Conservation (phyloP, 1,140 invertebrate genomes). For the Mactra quadrangularis region DNA sequence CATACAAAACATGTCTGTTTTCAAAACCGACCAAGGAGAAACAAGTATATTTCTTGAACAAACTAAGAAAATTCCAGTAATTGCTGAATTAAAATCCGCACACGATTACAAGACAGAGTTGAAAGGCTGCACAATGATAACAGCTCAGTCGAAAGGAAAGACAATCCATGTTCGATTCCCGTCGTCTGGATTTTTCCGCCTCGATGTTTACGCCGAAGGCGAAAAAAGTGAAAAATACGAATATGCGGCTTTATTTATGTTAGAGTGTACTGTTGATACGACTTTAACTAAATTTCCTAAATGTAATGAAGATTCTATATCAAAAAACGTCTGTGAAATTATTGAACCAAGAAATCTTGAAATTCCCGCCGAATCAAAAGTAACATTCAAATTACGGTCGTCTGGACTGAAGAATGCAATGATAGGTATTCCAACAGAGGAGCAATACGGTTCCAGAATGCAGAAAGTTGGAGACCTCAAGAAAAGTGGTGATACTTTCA, state of each 20-base stretch:
- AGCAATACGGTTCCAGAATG: constrained; percentile 41
- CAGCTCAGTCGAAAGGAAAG: constrained; percentile 26
- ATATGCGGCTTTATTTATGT: constrained; percentile 50
- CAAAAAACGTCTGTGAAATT: constrained; percentile 37
- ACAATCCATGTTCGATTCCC: constrained; percentile 52
- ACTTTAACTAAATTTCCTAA: constrained; percentile 42
- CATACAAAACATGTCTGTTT: constrained; percentile 35
- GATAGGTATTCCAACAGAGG: constrained; percentile 44
- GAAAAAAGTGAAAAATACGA: constrained; percentile 48
- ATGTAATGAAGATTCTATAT: constrained; percentile 50
- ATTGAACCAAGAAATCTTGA: constrained; percentile 46
- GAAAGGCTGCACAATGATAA: constrained; percentile 36
- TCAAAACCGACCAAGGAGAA: constrained; percentile 40
- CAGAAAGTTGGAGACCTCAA: constrained; percentile 47
- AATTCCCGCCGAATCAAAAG: constrained; percentile 41
- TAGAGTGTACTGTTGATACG: constrained; percentile 33
- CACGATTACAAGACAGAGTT: constrained; percentile 42
- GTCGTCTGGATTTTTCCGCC: constrained; percentile 35
- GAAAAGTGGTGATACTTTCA: constrained; percentile 33
- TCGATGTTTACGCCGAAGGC: constrained; percentile 59
- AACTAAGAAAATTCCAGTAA: constrained; percentile 20
- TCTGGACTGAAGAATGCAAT: constrained; percentile 36
- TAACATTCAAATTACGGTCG: constrained; percentile 36
- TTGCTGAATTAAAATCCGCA: constrained; percentile 40
- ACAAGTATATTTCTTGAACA: constrained; percentile 32